A percentile compares a stretch with the other conserved stretches of the same genome.
Conservation (phyloP, 92 coral and sea anemone genomes). For the Parazoanthus swiftii region DNA sequence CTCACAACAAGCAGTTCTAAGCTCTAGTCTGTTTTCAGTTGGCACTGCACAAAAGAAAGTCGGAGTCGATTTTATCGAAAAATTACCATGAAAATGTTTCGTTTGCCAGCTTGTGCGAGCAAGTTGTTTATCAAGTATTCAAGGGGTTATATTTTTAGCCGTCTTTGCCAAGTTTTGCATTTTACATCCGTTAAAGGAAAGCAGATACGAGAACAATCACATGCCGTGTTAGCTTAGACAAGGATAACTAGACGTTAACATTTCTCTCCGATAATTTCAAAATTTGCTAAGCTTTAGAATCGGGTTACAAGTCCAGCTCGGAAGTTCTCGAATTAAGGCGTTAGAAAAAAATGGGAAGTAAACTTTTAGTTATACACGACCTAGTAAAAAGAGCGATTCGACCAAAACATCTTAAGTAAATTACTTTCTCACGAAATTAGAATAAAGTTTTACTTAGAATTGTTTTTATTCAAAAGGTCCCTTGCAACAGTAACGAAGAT, state of each 20-base stretch:
- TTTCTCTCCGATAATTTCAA: neutral
- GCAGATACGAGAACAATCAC: neutral
- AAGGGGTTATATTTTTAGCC: neutral
- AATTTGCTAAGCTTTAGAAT: neutral
- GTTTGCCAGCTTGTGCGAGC: neutral
- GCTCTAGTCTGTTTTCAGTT: neutral
- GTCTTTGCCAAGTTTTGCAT: neutral
- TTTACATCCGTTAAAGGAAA: constrained; percentile 11
- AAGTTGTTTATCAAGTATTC: neutral
- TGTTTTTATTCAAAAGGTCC: neutral
- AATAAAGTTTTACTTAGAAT: too few species aligned
- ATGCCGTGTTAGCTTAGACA: neutral
- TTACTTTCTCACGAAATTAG: constrained; percentile 10
- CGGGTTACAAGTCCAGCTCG: neutral
- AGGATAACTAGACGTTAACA: neutral
- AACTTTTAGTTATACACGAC: neutral
- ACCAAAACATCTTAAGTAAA: constrained; percentile 1
- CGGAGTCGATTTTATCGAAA: constrained; percentile 10
- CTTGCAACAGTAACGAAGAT: neutral
- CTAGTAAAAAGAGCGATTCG: neutral
- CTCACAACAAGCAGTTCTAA: neutral
- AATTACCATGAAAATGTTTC: neutral
- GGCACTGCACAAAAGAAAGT: neutral
- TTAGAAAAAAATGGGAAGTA: neutral
- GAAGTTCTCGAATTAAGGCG: neutral